Evolutionary conservation across 2,797 vertebrate genomes (phyloP).

Genomic region (Siniperca obscura): DNA sequence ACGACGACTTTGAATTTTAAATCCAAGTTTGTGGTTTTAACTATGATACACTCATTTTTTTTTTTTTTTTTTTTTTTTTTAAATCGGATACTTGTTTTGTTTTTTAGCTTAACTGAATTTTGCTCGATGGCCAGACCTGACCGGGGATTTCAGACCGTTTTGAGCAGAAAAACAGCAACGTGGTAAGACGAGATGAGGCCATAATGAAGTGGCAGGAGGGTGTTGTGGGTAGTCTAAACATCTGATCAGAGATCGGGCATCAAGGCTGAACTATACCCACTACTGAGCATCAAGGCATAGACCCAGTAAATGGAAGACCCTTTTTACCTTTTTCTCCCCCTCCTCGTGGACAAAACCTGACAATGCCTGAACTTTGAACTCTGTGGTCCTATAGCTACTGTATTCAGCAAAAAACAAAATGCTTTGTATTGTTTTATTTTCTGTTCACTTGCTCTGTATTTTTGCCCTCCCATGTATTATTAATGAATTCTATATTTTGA

Average conservation of each 20-base stretch:
- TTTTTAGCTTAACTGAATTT: constrained; percentile 82
- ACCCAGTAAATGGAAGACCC: constrained; percentile 69
- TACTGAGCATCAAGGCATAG: constrained; percentile 59
- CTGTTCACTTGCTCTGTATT: constrained; percentile 89
- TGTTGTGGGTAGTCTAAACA: constrained; percentile 67
- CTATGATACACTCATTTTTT: constrained; percentile 62
- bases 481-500: constrained; percentile 99
- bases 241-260: constrained; percentile 75
- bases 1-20: constrained; percentile 96
- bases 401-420: constrained; percentile 78
- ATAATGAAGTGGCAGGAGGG: constrained; percentile 53
- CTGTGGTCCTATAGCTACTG: constrained; percentile 85
- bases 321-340: constrained; percentile 59
- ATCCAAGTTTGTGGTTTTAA: constrained; percentile 81
- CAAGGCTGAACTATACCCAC: constrained; percentile 69
- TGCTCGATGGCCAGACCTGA: constrained; percentile 74
- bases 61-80: constrained; percentile 62
- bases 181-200: constrained; percentile 55
- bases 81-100: constrained; percentile 77
- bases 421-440: constrained; percentile 83
- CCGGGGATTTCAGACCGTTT: constrained; percentile 62
- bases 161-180: constrained; percentile 53
- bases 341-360: constrained; percentile 57
- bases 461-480: constrained; percentile 95
- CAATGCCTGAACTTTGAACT: constrained; percentile 81